Percentiles rank a stretch among this genome's conserved stretches.
Evolutionary conservation across 2,113 vertebrate species (phyloP).

Genomic region (Conger conger): DNA sequence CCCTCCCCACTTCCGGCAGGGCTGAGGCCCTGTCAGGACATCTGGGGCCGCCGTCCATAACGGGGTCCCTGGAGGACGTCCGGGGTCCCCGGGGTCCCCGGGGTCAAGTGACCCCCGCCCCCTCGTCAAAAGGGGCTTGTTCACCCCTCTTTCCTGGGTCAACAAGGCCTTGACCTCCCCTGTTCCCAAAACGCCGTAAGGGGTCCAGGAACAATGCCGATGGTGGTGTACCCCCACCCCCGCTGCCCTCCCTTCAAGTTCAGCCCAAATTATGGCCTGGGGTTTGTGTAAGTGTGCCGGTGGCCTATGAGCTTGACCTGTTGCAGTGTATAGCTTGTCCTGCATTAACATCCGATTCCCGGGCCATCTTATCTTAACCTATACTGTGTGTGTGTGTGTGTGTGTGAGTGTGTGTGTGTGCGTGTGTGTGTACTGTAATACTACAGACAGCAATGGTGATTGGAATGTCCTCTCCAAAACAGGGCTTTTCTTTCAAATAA

Average conservation of each 20-base stretch:
- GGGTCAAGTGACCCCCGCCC: conserved; percentile 17
- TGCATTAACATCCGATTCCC: neutral
- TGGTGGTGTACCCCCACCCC: no score
- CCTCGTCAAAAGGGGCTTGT: conserved; percentile 17
- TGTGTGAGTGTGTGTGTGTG: neutral
- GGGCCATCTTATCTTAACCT: neutral
- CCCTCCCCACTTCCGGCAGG: neutral
- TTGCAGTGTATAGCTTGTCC: neutral
- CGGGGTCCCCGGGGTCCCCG: neutral
- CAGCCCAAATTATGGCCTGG: neutral
- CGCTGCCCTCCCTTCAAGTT: neutral
- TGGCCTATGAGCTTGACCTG: neutral
- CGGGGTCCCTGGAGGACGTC: neutral
- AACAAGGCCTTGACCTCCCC: conserved; percentile 19
- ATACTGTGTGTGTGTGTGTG: no score
- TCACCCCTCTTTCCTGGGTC: conserved; percentile 2
- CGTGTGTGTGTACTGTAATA: neutral
- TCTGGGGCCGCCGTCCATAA: neutral
- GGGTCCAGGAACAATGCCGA: conserved; percentile 10
- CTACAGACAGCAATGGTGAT: neutral
- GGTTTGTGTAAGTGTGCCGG: neutral
- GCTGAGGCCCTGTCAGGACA: conserved; percentile 2
- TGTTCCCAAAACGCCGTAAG: neutral
- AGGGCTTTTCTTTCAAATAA: no score
- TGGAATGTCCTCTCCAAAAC: neutral